Evolutionary conservation across 2,113 vertebrate species (phyloP), one percentile per base, ranked within the genome.

Genomic region (Antigone vipio): DNA sequence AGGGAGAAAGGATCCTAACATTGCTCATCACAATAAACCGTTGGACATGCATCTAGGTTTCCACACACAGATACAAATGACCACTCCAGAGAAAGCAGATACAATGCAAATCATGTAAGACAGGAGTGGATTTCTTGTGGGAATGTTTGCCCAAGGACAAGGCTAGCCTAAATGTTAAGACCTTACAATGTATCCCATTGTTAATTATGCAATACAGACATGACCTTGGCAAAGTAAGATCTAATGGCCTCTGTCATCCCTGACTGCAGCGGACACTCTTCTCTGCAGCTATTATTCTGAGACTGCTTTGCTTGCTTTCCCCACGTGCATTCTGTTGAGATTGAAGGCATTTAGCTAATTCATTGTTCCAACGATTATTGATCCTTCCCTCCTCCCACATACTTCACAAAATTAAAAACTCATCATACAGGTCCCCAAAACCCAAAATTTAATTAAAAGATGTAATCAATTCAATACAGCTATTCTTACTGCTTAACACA

Each of bases 331-430:
- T n/a, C 62, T n/a, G 13, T 6, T 45, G 22, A 79, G 71, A 76
- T 19, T 75, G 60, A 85, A 89, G 23, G 18, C 53, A 66, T 30
- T 35, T 82, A 3, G 1, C 24, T 62, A 56, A 47, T 84, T 60
- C 32, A 20, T 62, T 92, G 23, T 78, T 89, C 52, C 85, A 71
- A 22, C 0, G 1, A 34, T 78, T 89, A 72, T 72, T 82, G 40
- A 53, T 49, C 52, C 34, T 75, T 89, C 19, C 22, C 15, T 93
- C 49, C 42, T 95, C 58, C 73, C 55, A 85, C 35, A 87, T 60
- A 60, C 53, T 93, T 79, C 14, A 72, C 35, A 93, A 91, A 92
- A 86, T 84, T 81, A 84, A 97, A 96, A 93, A 21, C 44, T 45
- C 19, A 24, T 81, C 72, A 68, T 60, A 78, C 2, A 68, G 27